These are phyloP conservation scores for Thinocorus orbignyianus DNA, from an alignment of 2,113 vertebrate species.

Conservation along the genomic window DNA sequence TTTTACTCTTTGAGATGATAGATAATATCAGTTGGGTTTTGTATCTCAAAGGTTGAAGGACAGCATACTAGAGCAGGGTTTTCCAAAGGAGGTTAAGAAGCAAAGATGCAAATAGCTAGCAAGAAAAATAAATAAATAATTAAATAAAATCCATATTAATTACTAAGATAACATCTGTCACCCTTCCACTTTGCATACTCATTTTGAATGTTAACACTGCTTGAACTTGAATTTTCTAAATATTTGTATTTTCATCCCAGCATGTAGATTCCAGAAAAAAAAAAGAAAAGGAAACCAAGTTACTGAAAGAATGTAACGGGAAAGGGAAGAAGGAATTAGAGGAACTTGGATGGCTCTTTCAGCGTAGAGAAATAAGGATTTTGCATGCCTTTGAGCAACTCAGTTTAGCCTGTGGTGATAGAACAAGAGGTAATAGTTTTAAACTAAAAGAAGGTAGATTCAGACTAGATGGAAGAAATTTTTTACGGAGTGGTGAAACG, in stretches of 20 bases:
- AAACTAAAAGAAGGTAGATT: not conserved
- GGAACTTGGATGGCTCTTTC: not conserved
- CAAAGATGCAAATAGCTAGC: not conserved
- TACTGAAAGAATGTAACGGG: not conserved
- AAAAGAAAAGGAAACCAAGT: not conserved
- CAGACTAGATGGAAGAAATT: not conserved
- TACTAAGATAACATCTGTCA: not conserved
- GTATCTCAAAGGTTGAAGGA: not conserved
- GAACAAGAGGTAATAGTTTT: not conserved
- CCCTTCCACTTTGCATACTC: not conserved
- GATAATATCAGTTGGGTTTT: not conserved
- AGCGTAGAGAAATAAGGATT: not conserved
- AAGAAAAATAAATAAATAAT: not conserved
- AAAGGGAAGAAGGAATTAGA: not conserved
- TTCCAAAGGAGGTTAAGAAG: not conserved
- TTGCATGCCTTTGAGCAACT: not conserved
- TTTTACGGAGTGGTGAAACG: not conserved
- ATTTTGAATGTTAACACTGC: not conserved
- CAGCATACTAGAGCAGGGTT: not conserved
- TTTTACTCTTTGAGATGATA: not conserved
- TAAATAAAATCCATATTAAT: not conserved
- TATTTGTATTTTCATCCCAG: not conserved
- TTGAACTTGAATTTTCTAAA: not conserved
- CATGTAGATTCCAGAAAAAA: not conserved
- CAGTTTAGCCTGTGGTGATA: not conserved